phyloP scores from a whole-genome alignment of 2,113 vertebrate species.

The Xiphias gladius region DNA sequence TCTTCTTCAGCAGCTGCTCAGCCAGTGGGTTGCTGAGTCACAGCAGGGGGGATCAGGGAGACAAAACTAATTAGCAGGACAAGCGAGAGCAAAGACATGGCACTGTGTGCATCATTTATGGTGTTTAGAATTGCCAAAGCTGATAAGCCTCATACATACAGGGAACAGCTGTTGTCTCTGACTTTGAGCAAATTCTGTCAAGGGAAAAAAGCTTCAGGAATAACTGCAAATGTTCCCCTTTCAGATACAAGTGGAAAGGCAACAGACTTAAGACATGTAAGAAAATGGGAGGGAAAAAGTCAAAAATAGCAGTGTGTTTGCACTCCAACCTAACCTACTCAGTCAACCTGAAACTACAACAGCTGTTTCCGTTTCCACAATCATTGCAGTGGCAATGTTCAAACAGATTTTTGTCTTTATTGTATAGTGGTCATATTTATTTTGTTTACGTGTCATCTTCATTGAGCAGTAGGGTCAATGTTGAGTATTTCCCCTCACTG shows the following conservation, averaged over 20 bases:
- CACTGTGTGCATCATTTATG: constrained; percentile 23
- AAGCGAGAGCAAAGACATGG: constrained; percentile 10
- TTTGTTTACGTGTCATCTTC: background rate
- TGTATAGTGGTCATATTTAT: background rate
- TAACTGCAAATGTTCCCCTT: background rate
- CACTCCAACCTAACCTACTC: too few species aligned
- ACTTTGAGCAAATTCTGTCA: constrained; percentile 15
- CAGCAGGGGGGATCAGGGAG: constrained; percentile 9
- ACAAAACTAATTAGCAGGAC: constrained; percentile 47
- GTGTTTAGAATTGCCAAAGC: constrained; percentile 29
- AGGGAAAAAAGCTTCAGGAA: background rate
- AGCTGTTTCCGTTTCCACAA: too few species aligned
- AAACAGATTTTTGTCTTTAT: background rate
- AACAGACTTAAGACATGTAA: too few species aligned
- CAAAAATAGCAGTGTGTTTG: too few species aligned
- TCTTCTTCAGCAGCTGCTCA: background rate
- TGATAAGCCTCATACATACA: constrained; percentile 17
- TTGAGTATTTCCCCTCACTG: background rate
- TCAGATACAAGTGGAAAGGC: constrained; percentile 11
- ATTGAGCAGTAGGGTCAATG: background rate
- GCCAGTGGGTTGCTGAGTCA: constrained; percentile 25
- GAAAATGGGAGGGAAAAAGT: too few species aligned
- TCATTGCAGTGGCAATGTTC: too few species aligned
- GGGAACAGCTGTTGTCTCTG: background rate
- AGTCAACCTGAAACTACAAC: too few species aligned